These are phyloP conservation scores for Phrynocephalus guinanensis DNA, from an alignment of 2,797 vertebrate genomes.

Conservation along the genomic window DNA sequence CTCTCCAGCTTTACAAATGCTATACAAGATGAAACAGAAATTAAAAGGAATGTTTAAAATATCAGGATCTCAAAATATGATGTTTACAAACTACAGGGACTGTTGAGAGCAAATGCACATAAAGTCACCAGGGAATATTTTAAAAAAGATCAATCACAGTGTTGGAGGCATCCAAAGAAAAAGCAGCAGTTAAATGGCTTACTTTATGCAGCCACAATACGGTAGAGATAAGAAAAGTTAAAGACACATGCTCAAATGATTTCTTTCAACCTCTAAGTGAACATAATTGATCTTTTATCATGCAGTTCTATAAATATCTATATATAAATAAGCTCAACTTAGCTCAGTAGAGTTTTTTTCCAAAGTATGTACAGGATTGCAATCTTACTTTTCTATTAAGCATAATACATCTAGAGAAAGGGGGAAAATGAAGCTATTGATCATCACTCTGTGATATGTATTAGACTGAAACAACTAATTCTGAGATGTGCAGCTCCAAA, in stretches of 20 bases:
- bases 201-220: neutral
- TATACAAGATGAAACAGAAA: neutral
- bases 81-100: neutral
- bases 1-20: constrained; percentile 2
- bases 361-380: neutral
- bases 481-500: neutral
- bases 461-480: neutral
- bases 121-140: too few species aligned
- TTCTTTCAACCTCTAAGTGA: neutral
- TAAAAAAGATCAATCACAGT: neutral
- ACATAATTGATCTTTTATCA: neutral
- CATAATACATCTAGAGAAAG: neutral
- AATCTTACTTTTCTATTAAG: neutral
- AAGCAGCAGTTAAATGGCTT: neutral
- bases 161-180: neutral
- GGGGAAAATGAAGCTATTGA: neutral
- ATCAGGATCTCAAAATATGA: neutral
- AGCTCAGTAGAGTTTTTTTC: too few species aligned
- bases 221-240: neutral
- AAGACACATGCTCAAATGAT: neutral
- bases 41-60: neutral
- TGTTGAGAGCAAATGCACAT: neutral
- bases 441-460: neutral
- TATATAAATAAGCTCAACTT: neutral
- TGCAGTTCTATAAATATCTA: neutral